Percentiles rank a stretch among this genome's conserved stretches.
Conservation (phyloP, 1,140 invertebrate genomes). For the Drosophila sucinea region DNA sequence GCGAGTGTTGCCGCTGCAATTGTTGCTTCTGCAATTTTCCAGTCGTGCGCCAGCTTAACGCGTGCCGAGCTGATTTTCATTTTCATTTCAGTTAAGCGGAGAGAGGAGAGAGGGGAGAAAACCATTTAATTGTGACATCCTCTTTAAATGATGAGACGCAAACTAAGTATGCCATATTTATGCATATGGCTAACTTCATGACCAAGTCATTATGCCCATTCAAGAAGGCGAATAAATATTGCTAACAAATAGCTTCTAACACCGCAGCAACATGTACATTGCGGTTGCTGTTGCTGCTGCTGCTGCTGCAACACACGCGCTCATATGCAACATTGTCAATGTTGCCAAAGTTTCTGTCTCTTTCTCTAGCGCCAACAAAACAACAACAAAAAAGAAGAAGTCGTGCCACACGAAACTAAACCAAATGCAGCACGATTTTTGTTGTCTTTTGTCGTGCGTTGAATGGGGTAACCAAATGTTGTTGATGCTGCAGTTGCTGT, state of each 20-base stretch:
- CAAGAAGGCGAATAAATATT: slow-evolving; percentile 44
- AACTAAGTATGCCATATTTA: slow-evolving; percentile 7
- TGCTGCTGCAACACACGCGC: slow-evolving; percentile 10
- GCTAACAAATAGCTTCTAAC: slow-evolving; percentile 41
- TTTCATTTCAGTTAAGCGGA: slow-evolving; percentile 53
- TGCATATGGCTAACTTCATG: slow-evolving; percentile 24
- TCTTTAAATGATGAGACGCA: background rate
- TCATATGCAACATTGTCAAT: slow-evolving; percentile 51
- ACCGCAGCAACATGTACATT: slow-evolving; percentile 14
- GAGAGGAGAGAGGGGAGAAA: slow-evolving; percentile 3
- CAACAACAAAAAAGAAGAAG: slow-evolving; percentile 29
- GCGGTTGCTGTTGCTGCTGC: background rate
- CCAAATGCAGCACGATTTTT: slow-evolving; percentile 75
- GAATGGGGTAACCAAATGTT: slow-evolving; percentile 68
- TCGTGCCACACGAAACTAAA: slow-evolving; percentile 74
- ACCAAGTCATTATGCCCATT: slow-evolving; percentile 24
- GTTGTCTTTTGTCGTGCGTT: slow-evolving; percentile 54
- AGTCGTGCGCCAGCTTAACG: slow-evolving; percentile 73
- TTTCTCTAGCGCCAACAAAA: slow-evolving; percentile 15
- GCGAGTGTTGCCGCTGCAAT: slow-evolving; percentile 32
- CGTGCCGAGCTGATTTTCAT: slow-evolving; percentile 79
- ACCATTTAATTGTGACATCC: slow-evolving; percentile 9
- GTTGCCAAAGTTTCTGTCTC: slow-evolving; percentile 44
- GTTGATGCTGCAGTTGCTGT: background rate
- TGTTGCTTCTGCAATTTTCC: slow-evolving; percentile 70